Percentiles rank a stretch among this genome's conserved stretches.
Conservation (phyloP, 2,113 vertebrate genomes). For the Hypomesus transpacificus region DNA sequence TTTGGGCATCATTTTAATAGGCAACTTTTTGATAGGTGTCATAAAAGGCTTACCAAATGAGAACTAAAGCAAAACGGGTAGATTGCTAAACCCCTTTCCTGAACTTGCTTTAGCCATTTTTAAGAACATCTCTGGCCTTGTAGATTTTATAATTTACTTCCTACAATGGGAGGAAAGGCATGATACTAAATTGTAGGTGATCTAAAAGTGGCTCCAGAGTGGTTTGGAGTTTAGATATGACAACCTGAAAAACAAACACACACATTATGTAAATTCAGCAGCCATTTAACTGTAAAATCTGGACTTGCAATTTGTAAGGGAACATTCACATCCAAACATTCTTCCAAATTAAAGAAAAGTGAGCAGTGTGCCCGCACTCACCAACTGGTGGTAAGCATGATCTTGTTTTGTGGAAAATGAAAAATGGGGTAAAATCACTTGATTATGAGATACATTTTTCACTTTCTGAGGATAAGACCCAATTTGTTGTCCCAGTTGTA, state of each 20-base stretch:
- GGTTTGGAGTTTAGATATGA: no score
- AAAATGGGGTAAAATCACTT: not conserved
- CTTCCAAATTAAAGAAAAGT: not conserved
- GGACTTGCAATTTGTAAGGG: no score
- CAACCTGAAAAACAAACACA: not conserved
- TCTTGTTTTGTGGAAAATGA: not conserved
- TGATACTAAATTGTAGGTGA: no score
- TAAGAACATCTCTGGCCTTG: no score
- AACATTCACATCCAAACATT: not conserved
- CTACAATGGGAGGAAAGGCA: no score
- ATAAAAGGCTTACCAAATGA: not conserved
- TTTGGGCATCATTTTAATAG: not conserved
- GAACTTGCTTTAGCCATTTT: not conserved
- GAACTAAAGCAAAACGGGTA: not conserved
- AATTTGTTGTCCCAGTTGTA: conserved; percentile 1
- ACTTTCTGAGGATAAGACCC: conserved; percentile 3
- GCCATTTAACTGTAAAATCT: not conserved
- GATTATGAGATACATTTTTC: conserved; percentile 3
- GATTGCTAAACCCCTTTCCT: not conserved
- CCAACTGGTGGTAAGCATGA: not conserved
- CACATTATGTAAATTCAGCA: not conserved
- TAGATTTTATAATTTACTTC: no score
- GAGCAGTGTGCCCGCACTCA: not conserved
- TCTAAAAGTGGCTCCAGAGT: no score
- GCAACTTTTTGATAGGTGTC: not conserved